phyloP scores from a whole-genome alignment of 2,797 vertebrate genomes.

The Mastacembelus armatus region DNA sequence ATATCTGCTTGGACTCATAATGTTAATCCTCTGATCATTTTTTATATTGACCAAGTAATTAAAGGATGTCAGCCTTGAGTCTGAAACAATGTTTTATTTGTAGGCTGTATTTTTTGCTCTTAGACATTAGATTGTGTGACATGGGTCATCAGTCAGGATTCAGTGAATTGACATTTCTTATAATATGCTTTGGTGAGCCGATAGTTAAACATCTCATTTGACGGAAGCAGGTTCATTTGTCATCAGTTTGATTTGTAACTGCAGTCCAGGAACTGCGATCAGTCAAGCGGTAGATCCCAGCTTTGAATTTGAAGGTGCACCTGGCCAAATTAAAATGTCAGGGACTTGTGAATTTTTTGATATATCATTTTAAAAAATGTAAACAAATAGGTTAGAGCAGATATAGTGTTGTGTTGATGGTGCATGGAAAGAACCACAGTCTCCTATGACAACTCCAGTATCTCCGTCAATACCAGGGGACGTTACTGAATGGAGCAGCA shows the following conservation, averaged over 20 bases:
- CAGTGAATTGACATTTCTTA: conserved; percentile 36
- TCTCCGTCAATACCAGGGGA: conserved; percentile 35
- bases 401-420: conserved; percentile 8
- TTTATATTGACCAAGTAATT: conserved; percentile 46
- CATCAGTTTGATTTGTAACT: background rate
- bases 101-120: conserved; percentile 29
- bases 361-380: background rate
- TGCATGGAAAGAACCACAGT: conserved; percentile 1
- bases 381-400: background rate
- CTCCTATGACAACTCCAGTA: conserved; percentile 15
- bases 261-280: background rate
- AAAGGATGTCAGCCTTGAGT: conserved; percentile 42
- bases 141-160: conserved; percentile 42
- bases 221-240: conserved; percentile 33
- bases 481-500: conserved; percentile 38
- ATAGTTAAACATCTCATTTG: conserved; percentile 46
- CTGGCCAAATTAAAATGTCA: conserved; percentile 4
- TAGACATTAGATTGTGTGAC: conserved; percentile 44
- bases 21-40: conserved; percentile 33
- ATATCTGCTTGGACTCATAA: conserved; percentile 4
- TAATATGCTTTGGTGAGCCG: conserved; percentile 30
- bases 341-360: background rate
- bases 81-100: conserved; percentile 45
- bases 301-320: background rate
- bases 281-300: background rate